phyloP scores from a whole-genome alignment of 2,888 invertebrate species.

The Dexiosoma caninum region DNA sequence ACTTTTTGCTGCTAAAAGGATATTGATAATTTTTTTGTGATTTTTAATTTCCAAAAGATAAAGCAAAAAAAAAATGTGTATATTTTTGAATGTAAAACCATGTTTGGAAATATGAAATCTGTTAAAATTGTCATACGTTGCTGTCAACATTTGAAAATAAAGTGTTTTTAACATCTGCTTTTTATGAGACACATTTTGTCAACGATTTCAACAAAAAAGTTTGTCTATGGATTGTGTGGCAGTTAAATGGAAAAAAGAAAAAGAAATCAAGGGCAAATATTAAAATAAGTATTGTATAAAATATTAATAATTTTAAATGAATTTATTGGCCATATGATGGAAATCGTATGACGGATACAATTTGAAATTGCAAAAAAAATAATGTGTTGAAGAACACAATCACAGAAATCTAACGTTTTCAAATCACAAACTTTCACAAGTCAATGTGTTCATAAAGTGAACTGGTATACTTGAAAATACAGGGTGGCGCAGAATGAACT shows the following conservation, averaged over 20 bases:
- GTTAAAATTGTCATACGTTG: not conserved
- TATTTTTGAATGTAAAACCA: conserved; percentile 4
- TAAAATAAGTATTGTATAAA: not conserved
- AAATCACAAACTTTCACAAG: no score
- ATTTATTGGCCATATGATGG: no score
- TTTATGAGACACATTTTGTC: conserved; percentile 7
- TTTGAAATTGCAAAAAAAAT: no score
- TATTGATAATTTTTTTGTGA: not conserved
- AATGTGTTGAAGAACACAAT: no score
- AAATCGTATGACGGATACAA: no score
- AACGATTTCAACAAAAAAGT: not conserved
- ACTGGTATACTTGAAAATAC: no score
- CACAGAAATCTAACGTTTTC: no score
- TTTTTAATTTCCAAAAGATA: not conserved
- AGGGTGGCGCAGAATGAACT: no score
- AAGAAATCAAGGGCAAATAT: not conserved
- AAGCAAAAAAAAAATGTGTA: not conserved
- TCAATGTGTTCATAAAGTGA: no score
- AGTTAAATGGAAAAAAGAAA: not conserved
- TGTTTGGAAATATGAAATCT: conserved; percentile 3
- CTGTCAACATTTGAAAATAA: not conserved
- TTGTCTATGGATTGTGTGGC: not conserved
- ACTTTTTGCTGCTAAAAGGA: not conserved
- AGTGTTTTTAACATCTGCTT: conserved; percentile 1
- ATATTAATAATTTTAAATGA: not conserved